Conservation (phyloP, 2,113 vertebrate species). For the Corvus cornix region DNA sequence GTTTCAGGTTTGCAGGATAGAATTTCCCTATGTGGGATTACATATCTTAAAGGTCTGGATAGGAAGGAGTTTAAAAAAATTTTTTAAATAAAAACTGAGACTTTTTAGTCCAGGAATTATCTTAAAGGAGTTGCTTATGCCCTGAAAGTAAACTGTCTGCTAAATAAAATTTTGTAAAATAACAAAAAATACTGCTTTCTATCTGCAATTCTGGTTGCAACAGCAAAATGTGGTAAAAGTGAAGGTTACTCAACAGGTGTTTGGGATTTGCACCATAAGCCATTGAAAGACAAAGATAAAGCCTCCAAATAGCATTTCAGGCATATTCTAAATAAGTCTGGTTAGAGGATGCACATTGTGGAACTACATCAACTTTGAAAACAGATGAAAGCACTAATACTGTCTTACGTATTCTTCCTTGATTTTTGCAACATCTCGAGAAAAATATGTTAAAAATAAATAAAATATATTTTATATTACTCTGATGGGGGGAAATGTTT, state of each 20-base stretch:
- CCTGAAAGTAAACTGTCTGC: not conserved
- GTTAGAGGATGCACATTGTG: not conserved
- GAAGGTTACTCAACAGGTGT: not conserved
- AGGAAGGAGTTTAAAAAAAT: not conserved
- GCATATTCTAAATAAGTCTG: not conserved
- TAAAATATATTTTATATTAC: not conserved
- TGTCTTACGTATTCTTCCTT: not conserved
- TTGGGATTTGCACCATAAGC: not conserved
- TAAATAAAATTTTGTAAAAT: not conserved
- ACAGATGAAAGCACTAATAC: not conserved
- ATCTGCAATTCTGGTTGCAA: not conserved
- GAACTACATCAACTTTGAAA: not conserved
- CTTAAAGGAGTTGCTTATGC: not conserved
- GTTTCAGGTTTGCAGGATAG: not conserved
- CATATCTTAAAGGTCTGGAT: not conserved
- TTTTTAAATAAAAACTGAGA: not conserved
- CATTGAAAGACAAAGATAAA: not conserved
- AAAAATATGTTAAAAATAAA: not conserved
- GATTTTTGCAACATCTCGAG: not conserved
- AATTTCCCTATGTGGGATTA: not conserved
- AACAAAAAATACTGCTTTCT: not conserved
- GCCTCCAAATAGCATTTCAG: not conserved
- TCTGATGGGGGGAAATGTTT: rapidly evolving
- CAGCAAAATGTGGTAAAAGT: not conserved
- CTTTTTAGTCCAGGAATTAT: not conserved